Evolutionary conservation across 2,888 invertebrate genomes (phyloP).

Genomic region (Drosophila planitibia): DNA sequence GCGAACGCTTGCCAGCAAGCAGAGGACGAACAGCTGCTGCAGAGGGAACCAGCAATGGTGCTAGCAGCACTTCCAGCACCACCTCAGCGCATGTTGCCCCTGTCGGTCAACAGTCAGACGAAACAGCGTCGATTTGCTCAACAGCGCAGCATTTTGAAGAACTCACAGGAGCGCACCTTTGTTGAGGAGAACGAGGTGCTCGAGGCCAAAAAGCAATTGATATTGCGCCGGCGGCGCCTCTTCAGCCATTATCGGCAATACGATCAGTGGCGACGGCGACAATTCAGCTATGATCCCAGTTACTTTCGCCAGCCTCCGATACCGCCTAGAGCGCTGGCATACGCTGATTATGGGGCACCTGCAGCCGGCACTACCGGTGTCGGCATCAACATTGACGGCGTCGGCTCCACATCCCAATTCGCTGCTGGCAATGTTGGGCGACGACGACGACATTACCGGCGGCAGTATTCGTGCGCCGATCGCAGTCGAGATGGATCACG

Average conservation of each 20-base stretch:
- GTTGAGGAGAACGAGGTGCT: slow-evolving; percentile 82
- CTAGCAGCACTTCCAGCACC: slow-evolving; percentile 32
- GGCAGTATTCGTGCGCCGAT: slow-evolving; percentile 84
- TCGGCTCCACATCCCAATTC: slow-evolving; percentile 18
- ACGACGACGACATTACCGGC: slow-evolving; percentile 83
- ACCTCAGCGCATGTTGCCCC: slow-evolving; percentile 59
- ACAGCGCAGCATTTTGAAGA: slow-evolving; percentile 82
- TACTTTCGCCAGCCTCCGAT: slow-evolving; percentile 82
- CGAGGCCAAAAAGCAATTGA: slow-evolving; percentile 84
- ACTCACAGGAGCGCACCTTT: slow-evolving; percentile 79
- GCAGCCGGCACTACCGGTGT: slow-evolving; percentile 40
- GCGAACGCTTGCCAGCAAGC: slow-evolving; percentile 20
- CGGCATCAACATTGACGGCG: slow-evolving; percentile 44
- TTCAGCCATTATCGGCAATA: slow-evolving; percentile 85
- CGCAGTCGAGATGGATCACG: slow-evolving; percentile 83
- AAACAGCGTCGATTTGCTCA: slow-evolving; percentile 78
- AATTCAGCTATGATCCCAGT: slow-evolving; percentile 85
- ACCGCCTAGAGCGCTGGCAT: slow-evolving; percentile 67
- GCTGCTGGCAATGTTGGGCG: slow-evolving; percentile 73
- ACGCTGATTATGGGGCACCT: slow-evolving; percentile 61
- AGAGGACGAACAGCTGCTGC: slow-evolving; percentile 70
- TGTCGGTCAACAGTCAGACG: slow-evolving; percentile 47
- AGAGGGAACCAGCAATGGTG: slow-evolving; percentile 42
- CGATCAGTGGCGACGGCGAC: slow-evolving; percentile 85
- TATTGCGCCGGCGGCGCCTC: slow-evolving; percentile 82